Percentiles rank a stretch among this genome's conserved stretches.
phyloP scores from a whole-genome alignment of 2,888 invertebrate genomes.

The Dicycla oo region DNA sequence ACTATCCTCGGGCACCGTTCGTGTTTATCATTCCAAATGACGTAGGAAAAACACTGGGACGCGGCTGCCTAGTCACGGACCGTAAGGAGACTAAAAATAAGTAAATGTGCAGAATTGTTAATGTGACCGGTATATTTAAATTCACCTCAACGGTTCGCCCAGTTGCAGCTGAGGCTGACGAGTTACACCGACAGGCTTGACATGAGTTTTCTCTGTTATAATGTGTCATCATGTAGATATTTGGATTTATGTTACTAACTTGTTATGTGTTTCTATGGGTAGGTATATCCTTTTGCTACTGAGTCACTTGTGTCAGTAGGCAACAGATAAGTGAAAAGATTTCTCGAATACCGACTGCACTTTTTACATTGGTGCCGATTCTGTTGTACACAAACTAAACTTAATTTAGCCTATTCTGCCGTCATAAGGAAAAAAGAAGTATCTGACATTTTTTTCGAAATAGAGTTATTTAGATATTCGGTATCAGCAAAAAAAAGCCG shows the following conservation, averaged over 20 bases:
- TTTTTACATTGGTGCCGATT: too few species aligned
- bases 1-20: slow-evolving; percentile 63
- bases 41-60: slow-evolving; percentile 73
- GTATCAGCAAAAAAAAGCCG: too few species aligned
- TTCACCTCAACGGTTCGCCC: slow-evolving; percentile 79
- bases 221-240: slow-evolving; percentile 7
- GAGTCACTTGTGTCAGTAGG: too few species aligned
- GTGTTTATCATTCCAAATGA: slow-evolving; percentile 72
- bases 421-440: too few species aligned
- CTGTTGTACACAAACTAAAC: too few species aligned
- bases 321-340: too few species aligned
- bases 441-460: too few species aligned
- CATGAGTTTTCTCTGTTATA: slow-evolving; percentile 63
- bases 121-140: slow-evolving; percentile 77
- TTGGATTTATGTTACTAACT: not conserved
- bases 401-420: too few species aligned
- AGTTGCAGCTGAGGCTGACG: slow-evolving; percentile 71
- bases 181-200: slow-evolving; percentile 67
- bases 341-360: too few species aligned
- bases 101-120: slow-evolving; percentile 81
- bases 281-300: too few species aligned
- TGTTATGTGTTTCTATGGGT: too few species aligned
- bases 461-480: too few species aligned
- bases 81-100: slow-evolving; percentile 76
- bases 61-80: slow-evolving; percentile 68